Conservation (phyloP, 2,113 vertebrate genomes). For the Halcyon malimbica region DNA sequence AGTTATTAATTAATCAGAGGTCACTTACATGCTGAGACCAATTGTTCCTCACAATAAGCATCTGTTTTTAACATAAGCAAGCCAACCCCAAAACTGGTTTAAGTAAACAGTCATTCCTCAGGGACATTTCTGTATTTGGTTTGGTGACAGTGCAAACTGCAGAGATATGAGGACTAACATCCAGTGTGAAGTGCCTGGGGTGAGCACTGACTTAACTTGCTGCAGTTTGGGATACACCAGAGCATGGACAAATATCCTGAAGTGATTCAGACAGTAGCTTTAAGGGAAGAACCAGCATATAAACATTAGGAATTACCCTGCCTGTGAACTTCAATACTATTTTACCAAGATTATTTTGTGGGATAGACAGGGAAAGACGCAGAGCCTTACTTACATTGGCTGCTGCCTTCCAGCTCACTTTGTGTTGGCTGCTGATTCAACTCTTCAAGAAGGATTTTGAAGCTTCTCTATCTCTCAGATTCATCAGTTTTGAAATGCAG, state of each 20-base stretch:
- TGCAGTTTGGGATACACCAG: neutral
- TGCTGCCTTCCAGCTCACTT: neutral
- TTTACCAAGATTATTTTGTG: neutral
- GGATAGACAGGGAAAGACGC: neutral
- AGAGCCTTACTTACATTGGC: neutral
- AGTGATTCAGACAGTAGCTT: neutral
- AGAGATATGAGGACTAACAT: neutral
- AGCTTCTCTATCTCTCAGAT: neutral
- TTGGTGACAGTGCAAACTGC: neutral
- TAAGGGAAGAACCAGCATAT: neutral
- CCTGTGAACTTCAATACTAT: neutral
- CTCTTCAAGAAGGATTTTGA: neutral
- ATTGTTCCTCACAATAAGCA: neutral
- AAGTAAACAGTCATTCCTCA: neutral
- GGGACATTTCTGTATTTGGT: neutral
- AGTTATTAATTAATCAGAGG: conserved; percentile 8
- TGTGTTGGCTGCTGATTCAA: neutral
- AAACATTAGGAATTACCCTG: neutral
- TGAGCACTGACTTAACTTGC: neutral
- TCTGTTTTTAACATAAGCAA: neutral
- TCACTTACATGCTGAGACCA: neutral
- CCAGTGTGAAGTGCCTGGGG: neutral
- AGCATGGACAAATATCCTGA: neutral
- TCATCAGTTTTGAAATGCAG: neutral
- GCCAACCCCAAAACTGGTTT: neutral